Percentiles rank a stretch among this genome's conserved stretches.
Conservation (phyloP, 2,113 vertebrate genomes). For the Tupaia chinensis region DNA sequence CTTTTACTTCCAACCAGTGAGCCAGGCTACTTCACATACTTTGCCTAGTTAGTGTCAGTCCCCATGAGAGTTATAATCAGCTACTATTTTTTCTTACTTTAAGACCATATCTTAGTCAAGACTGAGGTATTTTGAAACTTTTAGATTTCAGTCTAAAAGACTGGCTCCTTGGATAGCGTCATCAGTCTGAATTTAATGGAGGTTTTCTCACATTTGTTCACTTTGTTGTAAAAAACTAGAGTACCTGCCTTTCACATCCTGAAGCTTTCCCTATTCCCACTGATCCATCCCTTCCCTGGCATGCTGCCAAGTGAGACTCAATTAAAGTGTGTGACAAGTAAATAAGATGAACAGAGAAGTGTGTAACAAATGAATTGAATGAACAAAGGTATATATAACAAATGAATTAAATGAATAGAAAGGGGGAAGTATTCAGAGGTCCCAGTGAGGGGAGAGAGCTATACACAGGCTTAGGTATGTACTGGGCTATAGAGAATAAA, state of each 20-base stretch:
- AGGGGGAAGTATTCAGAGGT: not conserved
- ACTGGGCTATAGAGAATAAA: not conserved
- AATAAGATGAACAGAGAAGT: not conserved
- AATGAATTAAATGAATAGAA: not conserved
- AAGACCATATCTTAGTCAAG: not conserved
- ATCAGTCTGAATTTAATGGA: not conserved
- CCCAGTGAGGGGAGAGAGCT: not conserved
- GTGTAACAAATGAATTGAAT: not conserved
- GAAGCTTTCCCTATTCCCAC: not conserved
- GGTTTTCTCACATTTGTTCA: not conserved
- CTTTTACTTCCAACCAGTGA: not conserved
- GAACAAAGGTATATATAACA: not conserved
- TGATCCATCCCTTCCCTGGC: not conserved
- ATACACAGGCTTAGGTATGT: not conserved
- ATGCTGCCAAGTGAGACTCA: too few relatives aligned
- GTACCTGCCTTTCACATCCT: not conserved
- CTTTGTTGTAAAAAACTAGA: not conserved
- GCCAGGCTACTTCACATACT: not conserved
- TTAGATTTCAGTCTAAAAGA: not conserved
- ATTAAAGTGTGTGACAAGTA: accelerated
- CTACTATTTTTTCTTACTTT: not conserved
- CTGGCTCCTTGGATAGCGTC: not conserved
- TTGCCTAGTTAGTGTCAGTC: not conserved
- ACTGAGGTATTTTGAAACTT: not conserved
- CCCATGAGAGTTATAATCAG: not conserved